Evolutionary conservation across 2,797 vertebrate genomes (phyloP).

Genomic region (Sparidentex hasta): DNA sequence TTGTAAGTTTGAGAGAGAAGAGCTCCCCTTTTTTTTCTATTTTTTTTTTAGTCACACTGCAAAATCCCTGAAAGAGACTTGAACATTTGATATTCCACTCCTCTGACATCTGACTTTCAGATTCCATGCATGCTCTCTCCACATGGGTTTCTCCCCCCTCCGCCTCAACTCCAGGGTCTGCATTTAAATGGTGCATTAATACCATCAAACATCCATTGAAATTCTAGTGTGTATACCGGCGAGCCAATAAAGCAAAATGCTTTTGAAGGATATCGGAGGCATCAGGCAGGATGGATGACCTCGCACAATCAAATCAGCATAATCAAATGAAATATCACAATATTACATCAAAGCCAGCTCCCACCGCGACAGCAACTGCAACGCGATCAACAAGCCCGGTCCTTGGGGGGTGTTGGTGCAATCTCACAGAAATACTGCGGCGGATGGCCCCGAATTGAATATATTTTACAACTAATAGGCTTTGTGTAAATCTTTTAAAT

Average conservation of each 20-base stretch:
- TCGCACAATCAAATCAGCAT: constrained; percentile 91
- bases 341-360: constrained; percentile 91
- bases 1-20: constrained; percentile 50
- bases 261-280: constrained; percentile 93
- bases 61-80: constrained; percentile 60
- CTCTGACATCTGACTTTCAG: constrained; percentile 85
- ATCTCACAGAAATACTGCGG: constrained; percentile 30
- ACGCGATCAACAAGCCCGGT: constrained; percentile 86
- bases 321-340: constrained; percentile 94
- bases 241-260: constrained; percentile 92
- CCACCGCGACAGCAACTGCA: constrained; percentile 87
- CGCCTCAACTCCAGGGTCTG: constrained; percentile 54
- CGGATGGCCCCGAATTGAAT: constrained; percentile 38
- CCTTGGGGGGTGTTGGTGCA: constrained; percentile 80
- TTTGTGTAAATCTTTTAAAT: constrained; percentile 44
- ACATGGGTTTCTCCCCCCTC: constrained; percentile 5
- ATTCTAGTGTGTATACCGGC: constrained; percentile 89
- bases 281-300: constrained; percentile 87
- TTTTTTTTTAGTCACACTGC: constrained; percentile 49
- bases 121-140: constrained; percentile 63
- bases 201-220: constrained; percentile 93
- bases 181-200: constrained; percentile 88
- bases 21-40: background rate
- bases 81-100: constrained; percentile 75
- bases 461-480: constrained; percentile 34